Conservation (phyloP, 1,140 invertebrate genomes). For the Teleogryllus occipitalis region DNA sequence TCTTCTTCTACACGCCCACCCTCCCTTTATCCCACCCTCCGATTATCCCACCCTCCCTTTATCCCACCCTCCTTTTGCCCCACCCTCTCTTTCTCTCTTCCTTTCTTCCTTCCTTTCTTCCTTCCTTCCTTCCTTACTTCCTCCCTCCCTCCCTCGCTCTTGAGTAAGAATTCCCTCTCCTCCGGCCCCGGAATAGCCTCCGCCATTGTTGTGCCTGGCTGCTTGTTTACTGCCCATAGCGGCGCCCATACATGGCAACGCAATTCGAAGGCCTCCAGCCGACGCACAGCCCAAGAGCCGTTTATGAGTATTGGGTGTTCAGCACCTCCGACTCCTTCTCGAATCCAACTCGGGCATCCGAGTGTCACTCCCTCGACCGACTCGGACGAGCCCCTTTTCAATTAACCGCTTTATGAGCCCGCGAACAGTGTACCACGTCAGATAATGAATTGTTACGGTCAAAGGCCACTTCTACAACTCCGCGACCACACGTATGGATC, state of each 20-base stretch:
- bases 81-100: not conserved
- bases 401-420: too few species aligned
- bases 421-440: too few species aligned
- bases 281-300: too few species aligned
- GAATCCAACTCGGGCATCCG: too few species aligned
- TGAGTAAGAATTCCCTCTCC: not conserved
- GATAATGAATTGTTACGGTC: too few species aligned
- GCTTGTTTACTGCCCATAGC: not conserved
- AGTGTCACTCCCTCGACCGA: too few species aligned
- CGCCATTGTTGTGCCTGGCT: not conserved
- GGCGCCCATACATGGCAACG: not conserved
- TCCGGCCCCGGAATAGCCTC: too few species aligned
- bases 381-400: too few species aligned
- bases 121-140: not conserved
- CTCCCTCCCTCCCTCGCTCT: not conserved
- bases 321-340: too few species aligned
- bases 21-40: not conserved
- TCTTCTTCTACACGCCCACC: not conserved
- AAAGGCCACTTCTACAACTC: too few species aligned
- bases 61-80: not conserved
- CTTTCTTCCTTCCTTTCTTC: not conserved
- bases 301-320: too few species aligned
- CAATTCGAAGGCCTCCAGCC: not conserved
- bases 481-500: too few species aligned
- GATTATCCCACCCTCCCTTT: not conserved